These are phyloP conservation scores for Sorex fumeus DNA, from an alignment of 2,113 vertebrate species.

Conservation along the genomic window DNA sequence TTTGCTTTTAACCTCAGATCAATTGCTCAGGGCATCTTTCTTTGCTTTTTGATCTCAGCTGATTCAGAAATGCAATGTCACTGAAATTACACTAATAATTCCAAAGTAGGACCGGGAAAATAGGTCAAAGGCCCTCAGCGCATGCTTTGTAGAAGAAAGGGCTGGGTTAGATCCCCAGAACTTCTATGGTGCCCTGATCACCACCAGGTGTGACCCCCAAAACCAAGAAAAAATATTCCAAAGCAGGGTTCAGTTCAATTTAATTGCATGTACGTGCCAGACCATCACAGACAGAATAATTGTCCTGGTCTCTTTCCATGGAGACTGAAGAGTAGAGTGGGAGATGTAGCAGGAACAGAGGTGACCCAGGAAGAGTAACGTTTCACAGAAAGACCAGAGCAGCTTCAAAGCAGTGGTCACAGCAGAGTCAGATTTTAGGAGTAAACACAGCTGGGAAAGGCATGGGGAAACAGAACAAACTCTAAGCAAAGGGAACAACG, in stretches of 20 bases:
- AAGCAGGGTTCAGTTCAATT: background rate
- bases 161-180: too few species aligned
- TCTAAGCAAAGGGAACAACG: background rate
- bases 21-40: background rate
- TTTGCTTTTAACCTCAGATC: background rate
- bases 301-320: accelerated
- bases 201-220: too few species aligned
- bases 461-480: background rate
- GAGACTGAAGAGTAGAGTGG: background rate
- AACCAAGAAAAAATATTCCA: background rate
- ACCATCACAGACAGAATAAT: accelerated
- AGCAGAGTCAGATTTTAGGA: background rate
- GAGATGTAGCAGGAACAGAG: background rate
- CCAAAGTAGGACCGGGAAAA: background rate
- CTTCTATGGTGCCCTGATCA: too few species aligned
- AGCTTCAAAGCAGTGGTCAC: background rate
- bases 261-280: accelerated
- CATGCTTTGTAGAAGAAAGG: too few species aligned
- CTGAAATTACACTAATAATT: accelerated
- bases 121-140: too few species aligned
- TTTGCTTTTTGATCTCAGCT: background rate
- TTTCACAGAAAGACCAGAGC: background rate
- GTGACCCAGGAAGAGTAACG: background rate
- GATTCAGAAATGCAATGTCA: background rate
- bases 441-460: background rate